These are phyloP conservation scores for Acleris cristana DNA, from an alignment of 2,888 invertebrate species.

Conservation along the genomic window DNA sequence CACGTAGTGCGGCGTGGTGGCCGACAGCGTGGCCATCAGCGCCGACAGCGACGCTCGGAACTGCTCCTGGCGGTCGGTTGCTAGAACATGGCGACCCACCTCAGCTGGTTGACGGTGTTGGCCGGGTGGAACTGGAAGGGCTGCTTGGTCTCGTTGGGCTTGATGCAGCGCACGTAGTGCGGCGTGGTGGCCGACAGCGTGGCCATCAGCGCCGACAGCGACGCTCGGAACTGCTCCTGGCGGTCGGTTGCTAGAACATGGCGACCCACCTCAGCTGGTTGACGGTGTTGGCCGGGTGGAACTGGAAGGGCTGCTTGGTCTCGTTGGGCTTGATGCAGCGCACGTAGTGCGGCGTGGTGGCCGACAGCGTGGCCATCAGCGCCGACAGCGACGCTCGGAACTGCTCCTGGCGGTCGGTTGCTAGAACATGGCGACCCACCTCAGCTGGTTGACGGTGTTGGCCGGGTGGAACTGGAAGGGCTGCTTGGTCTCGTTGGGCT, in stretches of 20 bases:
- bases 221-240: too few species aligned
- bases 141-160: slow-evolving; percentile 91
- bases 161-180: slow-evolving; percentile 97
- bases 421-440: slow-evolving; percentile 49
- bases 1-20: slow-evolving; percentile 99
- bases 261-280: slow-evolving; percentile 85
- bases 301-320: slow-evolving; percentile 88
- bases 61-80: slow-evolving; percentile 84
- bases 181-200: too few species aligned
- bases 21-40: slow-evolving; percentile 95
- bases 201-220: too few species aligned
- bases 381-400: too few species aligned
- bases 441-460: slow-evolving; percentile 93
- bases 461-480: slow-evolving; percentile 93
- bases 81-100: too few species aligned
- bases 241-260: too few species aligned
- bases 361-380: background rate
- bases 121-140: slow-evolving; percentile 90
- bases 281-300: slow-evolving; percentile 90
- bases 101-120: slow-evolving; percentile 89
- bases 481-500: slow-evolving; percentile 95
- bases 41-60: slow-evolving; percentile 96
- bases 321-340: slow-evolving; percentile 97
- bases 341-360: slow-evolving; percentile 87
- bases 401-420: too few species aligned